Evolutionary conservation across 2,888 invertebrate genomes (phyloP), one percentile per base, ranked within the genome.

Genomic region (Meiosimyza decipiens): DNA sequence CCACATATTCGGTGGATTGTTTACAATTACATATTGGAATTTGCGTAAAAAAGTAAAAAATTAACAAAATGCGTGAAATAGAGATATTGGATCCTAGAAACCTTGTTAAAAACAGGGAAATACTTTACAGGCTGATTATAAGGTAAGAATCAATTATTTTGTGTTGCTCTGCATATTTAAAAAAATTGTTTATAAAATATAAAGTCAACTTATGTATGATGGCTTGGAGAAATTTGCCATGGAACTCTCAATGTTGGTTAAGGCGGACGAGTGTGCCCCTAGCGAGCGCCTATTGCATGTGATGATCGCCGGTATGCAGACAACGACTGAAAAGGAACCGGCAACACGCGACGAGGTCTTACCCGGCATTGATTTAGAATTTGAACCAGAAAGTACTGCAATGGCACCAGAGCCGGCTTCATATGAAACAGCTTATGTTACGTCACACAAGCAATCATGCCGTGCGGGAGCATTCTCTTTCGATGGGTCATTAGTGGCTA

Each of bases 391-490:
- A 86, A 95, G 96, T 0, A 94, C 94, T 7, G 93, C 95, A 0
- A 90, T 96, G 16, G 97, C 99, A 0, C 98, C 99, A 0, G 99
- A 99, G 85, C 98, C 98, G 1, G 96, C 97, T 0, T 91, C 96
- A 12, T 99, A 99, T 84, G 99, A 99, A 88, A 99, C 99, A 0
- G 98, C 98, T 0, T 99, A 99, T 84, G 97, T 99, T 51, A 99
- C 99, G 3, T 96, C 98, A 5, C 99, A 99, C 87, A 99, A 99
- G 88, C 97, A 95, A 80, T 93, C 95, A 71, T 99, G 99, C 78
- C 89, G 99, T 70, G 95, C 98, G 0, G 99, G 98, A 7, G 97
- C 97, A 4, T 99, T 99, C 86, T 98, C 97, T 76, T 89, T 91
- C 11, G 98, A 98, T 87, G 99, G 99, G 0, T 96, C 97, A 78